Base-by-base conservation (phyloP, 2,797 vertebrate species). In the Phataginus tetradactyla region DNA sequence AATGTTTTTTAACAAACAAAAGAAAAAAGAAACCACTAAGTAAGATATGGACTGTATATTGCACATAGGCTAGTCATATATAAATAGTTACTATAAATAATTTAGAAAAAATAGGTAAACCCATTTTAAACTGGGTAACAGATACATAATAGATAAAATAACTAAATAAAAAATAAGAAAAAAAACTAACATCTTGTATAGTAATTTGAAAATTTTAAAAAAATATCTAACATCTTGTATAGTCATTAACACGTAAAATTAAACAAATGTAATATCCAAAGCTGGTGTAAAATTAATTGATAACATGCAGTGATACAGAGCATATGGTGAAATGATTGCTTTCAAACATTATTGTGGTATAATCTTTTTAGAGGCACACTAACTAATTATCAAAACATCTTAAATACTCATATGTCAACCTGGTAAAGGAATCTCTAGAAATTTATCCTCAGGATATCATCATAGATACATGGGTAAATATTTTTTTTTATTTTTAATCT, bases 331-430 rank as follows among this genome's bases (percentile, higher is more conserved):
- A 91, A 93, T 68, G 17, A 69, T 17, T 96, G 83, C 85, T 96
- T 88, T 75, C 45, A 91, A 89, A 93, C 20, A 93, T 69, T 80
- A 69, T 25, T 88, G 63, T 53, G 18, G 23, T 77, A 79, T 80
- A 80, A 74, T 74, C 32, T 79, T 95, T 96, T 45, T 69, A 55
- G 29, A 91, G 37, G 66, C 45, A 88, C 95, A 93, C 39, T 91
- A 88, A 64, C 42, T 59, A 97, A 85, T 95, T 88, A 95, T 68
- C 37, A 88, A 95, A 77, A 91, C n/a, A 80, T 63, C 94, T 78
- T 45, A 93, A 90, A 93, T 84, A 88, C 29, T 85, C 53, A 59
- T 88, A 75, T 91, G 29, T 64, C 83, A 85, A 64, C 23, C 11
- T 29, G 51, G 13, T 86, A 80, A 89, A 61, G 18, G 25, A 93